Evolutionary conservation across 2,113 vertebrate genomes (phyloP), one percentile per base, ranked within the genome.

Genomic region (Anguilla japonica): DNA sequence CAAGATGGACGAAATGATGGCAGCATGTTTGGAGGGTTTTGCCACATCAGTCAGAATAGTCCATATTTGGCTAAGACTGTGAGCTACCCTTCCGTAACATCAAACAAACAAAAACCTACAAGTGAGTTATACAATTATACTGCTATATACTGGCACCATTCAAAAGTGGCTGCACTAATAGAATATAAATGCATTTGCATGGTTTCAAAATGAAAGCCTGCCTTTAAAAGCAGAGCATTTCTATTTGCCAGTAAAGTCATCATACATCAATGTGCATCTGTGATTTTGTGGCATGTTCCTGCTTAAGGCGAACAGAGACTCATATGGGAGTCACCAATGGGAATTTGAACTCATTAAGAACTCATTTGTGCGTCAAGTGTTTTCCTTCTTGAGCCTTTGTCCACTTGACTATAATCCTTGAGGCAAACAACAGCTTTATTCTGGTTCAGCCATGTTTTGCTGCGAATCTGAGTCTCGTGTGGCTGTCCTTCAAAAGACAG

Each of bases 61-160:
- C 22, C 40, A 71, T 84, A 20, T 41, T n/a, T 2, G 5, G 60
- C 22, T 26, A 26, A 26, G 18, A 8, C 60, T 26, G 20, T 67
- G 60, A 20, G 18, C 56, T 67, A 15, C 5, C 50, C 29, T 0
- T 8, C 57, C 20, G 20, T 11, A 40, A 41, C 56, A 41, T 3
- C 22, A 40, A 8, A 2, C 18, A 84, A 67, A 67, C 3, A 2
- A 20, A 3, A 26, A 67, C 60, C 3, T 67, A 14, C 50, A 53
- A 83, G 57, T 67, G 39, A 83, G 56, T 63, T 13, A 63, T 15
- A 83, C 83, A 67, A 67, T 67, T 67, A 67, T 22, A 26, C 60
- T 67, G 60, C 18, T 67, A 67, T 67, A 67, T 22, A 2, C 8
- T 67, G 60, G 5, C 60, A 26, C 5, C 22, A 67, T 67, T 26